Conservation (phyloP, 2,888 invertebrate species). For the Tubulanus polymorphus region DNA sequence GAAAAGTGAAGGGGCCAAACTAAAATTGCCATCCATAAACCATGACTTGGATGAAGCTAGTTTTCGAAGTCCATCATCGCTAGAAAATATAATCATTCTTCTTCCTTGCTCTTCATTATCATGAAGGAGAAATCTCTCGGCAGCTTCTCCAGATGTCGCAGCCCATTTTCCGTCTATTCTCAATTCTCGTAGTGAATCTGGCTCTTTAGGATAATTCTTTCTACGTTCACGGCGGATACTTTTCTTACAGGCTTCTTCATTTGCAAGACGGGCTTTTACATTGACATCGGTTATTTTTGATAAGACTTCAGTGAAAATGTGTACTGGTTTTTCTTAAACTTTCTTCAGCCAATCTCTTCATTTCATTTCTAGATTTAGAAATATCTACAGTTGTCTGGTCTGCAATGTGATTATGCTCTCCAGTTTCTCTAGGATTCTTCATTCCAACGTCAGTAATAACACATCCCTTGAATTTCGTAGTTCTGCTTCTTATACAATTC, state of each 20-base stretch:
- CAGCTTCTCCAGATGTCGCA: neutral
- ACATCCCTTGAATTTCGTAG: too few species aligned
- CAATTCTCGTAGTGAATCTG: neutral
- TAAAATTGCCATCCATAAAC: conserved; percentile 5
- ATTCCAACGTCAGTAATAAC: too few species aligned
- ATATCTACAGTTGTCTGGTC: neutral
- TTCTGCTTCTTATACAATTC: too few species aligned
- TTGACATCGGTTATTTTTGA: neutral
- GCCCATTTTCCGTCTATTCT: neutral
- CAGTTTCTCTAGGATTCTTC: neutral
- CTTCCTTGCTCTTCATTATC: neutral
- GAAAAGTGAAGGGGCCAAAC: neutral
- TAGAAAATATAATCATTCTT: neutral
- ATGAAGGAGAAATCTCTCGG: conserved; percentile 2
- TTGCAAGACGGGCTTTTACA: neutral
- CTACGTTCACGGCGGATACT: neutral
- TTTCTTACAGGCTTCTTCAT: neutral
- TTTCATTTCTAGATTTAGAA: neutral
- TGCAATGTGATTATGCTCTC: neutral
- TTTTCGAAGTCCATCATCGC: neutral
- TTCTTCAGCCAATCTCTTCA: neutral
- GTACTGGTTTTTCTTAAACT: neutral
- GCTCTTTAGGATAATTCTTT: neutral
- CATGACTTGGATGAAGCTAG: conserved; percentile 1
- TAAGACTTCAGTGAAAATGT: neutral